A percentile compares a stretch with the other conserved stretches of the same genome.
phyloP scores from a whole-genome alignment of 2,797 vertebrate genomes.

The Crotalus adamanteus region DNA sequence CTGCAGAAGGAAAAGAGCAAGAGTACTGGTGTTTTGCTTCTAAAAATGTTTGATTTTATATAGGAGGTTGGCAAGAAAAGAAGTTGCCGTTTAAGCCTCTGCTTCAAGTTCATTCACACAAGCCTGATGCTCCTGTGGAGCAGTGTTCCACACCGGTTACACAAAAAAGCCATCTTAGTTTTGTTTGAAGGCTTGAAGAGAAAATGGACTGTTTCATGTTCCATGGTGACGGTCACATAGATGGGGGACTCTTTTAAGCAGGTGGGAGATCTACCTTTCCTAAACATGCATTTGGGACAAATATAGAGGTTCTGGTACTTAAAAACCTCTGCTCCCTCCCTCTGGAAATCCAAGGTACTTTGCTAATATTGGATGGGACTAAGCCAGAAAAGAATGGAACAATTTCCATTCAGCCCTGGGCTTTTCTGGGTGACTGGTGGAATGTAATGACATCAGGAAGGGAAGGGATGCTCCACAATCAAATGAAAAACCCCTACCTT shows the following conservation, averaged over 20 bases:
- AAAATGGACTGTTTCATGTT: background rate
- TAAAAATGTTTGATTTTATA: conserved; percentile 76
- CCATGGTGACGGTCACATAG: background rate
- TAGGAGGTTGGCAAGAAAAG: conserved; percentile 79
- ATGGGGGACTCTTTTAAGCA: background rate
- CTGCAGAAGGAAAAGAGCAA: background rate
- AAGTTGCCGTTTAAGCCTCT: conserved; percentile 72
- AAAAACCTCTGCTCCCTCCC: background rate
- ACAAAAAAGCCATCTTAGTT: background rate
- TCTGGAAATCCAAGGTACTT: background rate
- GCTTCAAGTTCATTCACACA: conserved; percentile 74
- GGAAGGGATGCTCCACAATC: background rate
- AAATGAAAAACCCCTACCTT: conserved; percentile 8
- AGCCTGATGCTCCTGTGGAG: background rate
- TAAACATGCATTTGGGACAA: background rate
- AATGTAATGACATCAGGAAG: background rate
- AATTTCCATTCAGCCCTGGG: background rate
- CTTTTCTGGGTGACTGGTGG: background rate
- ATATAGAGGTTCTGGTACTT: background rate
- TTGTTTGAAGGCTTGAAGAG: background rate
- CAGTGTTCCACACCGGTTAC: background rate
- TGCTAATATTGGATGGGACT: background rate
- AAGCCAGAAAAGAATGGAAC: background rate
- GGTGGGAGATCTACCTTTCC: background rate
- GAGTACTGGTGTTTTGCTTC: conserved; percentile 55